Conservation (phyloP, 2,888 invertebrate genomes). For the Drosophila testacea region DNA sequence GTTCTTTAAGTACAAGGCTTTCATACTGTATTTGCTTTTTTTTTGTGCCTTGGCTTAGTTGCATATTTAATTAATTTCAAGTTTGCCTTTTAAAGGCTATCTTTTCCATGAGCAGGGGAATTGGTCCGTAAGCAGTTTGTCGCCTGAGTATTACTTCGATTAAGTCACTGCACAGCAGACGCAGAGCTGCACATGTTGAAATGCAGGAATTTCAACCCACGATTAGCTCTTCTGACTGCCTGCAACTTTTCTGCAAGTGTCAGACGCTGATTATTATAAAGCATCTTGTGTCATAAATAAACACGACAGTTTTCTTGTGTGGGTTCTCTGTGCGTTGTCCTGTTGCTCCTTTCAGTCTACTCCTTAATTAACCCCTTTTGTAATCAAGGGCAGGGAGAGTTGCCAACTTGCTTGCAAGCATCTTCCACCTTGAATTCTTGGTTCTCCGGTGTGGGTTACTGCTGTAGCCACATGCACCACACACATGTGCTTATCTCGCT, state of each 20-base stretch:
- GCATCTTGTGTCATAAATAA: constrained; percentile 84
- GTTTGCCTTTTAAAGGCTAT: constrained; percentile 28
- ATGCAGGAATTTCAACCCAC: constrained; percentile 40
- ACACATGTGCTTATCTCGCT: constrained; percentile 53
- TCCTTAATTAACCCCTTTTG: constrained; percentile 78
- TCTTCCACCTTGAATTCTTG: constrained; percentile 38
- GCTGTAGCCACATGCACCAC: constrained; percentile 23
- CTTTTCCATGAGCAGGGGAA: neutral
- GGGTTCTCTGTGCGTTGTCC: constrained; percentile 52
- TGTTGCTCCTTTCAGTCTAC: constrained; percentile 46
- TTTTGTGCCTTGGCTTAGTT: constrained; percentile 30
- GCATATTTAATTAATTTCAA: constrained; percentile 72
- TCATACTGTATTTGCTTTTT: no score
- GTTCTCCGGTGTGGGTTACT: constrained; percentile 34
- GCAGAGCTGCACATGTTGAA: constrained; percentile 60
- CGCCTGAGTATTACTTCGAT: constrained; percentile 70
- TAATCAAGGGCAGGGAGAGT: constrained; percentile 57
- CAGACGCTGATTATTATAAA: constrained; percentile 83
- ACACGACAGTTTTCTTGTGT: constrained; percentile 63
- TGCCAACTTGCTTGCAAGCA: constrained; percentile 35
- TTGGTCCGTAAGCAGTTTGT: constrained; percentile 32
- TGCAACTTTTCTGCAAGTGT: constrained; percentile 67
- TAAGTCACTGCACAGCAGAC: constrained; percentile 61
- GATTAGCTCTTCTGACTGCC: constrained; percentile 22
- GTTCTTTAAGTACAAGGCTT: no score